Evolutionary conservation across 2,797 vertebrate species (phyloP), one percentile per base, ranked within the genome.

Genomic region (Moxostoma hubbsi): DNA sequence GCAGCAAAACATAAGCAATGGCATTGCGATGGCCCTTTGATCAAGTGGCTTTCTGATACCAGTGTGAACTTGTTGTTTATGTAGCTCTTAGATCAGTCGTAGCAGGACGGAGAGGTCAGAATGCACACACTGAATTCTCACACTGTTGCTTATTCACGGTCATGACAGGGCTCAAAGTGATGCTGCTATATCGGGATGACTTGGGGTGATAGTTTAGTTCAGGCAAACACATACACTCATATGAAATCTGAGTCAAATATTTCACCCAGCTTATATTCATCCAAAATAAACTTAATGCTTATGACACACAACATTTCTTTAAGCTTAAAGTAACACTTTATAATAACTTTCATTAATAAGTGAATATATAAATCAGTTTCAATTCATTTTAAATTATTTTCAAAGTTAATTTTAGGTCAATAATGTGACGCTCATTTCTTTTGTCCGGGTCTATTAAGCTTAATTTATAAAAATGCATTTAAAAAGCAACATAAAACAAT

Each of bases 51-150:
- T 49, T 75, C 15, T 24, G 43, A 47, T 65, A 51, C 51, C 7
- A 47, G 51, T 57, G 73, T 49, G 62, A 75, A 51, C 36, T 5
- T 59, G 54, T 68, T 77, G 54, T 68, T 68, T 49, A 13, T 43
- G 55, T 51, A 51, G 64, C 46, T 24, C 9, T 12, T 18, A 68
- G 75, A 15, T 59, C 64, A 59, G 18, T 59, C 47, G 12, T 16
- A 9, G 13, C 0, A 55, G 65, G 55, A 50, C 13, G n/a, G 65
- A 69, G 55, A 69, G 46, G 75, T 77, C 65, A 16, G 54, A 53
- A 45, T 57, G 55, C 46, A 9, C 61, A 77, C 75, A 77, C 55
- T 1, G 24, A 68, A 50, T 47, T 72, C 43, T 11, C 51, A 76
- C 63, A 67, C 53, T 36, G 12, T 5, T 13, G 53, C 3, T 46